These are phyloP conservation scores for Tipula vernalis DNA, from an alignment of 2,888 invertebrate species.

Conservation along the genomic window DNA sequence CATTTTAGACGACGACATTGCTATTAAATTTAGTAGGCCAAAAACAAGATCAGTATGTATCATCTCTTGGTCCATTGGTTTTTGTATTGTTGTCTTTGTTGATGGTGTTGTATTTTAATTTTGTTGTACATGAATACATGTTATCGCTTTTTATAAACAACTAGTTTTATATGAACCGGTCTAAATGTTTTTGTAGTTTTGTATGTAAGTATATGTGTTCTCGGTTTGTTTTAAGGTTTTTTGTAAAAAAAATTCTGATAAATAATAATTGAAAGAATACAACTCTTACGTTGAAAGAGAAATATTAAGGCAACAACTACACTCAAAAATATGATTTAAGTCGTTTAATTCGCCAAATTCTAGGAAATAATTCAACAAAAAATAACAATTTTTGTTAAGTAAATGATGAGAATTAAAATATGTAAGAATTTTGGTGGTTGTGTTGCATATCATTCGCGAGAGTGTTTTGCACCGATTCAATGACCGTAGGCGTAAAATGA, in stretches of 20 bases:
- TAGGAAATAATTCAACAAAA: background rate
- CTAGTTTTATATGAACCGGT: background rate
- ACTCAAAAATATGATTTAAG: background rate
- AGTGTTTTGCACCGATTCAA: background rate
- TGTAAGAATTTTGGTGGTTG: background rate
- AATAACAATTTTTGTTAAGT: background rate
- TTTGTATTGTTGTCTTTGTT: background rate
- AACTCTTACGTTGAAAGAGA: background rate
- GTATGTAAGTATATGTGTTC: background rate
- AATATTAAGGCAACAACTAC: background rate
- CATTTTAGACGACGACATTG: background rate
- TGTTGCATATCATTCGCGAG: background rate
- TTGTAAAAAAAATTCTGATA: background rate
- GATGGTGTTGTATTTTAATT: background rate
- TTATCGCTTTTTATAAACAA: background rate
- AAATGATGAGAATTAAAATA: background rate
- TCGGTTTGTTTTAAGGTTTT: background rate
- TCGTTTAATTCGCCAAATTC: background rate
- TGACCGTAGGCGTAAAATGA: background rate
- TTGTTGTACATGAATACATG: background rate
- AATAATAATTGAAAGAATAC: background rate
- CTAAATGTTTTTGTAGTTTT: background rate
- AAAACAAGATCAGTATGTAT: background rate
- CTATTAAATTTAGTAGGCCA: background rate
- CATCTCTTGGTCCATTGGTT: background rate